Conservation (phyloP, 1,140 invertebrate species). For the Caerostris extrusa region DNA sequence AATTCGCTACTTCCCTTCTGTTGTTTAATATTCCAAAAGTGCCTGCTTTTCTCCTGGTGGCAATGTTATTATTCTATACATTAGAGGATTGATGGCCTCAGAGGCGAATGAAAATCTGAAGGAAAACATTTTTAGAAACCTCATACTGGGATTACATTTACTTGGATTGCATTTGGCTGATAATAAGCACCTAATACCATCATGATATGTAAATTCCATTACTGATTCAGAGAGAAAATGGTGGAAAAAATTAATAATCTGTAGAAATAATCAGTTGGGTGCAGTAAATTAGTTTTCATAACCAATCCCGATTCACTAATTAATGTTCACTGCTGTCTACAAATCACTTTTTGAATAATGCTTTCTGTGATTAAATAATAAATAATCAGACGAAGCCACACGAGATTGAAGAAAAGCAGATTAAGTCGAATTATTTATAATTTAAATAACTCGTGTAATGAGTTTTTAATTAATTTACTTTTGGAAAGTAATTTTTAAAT, state of each 20-base stretch:
- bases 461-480: too few species aligned
- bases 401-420: too few species aligned
- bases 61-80: background rate
- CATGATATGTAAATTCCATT: background rate
- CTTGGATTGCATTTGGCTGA: background rate
- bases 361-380: too few species aligned
- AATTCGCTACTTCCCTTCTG: background rate
- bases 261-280: background rate
- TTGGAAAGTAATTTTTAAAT: too few species aligned
- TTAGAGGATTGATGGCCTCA: background rate
- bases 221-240: background rate
- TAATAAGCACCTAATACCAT: background rate
- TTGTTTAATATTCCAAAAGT: conserved; percentile 48
- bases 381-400: too few species aligned
- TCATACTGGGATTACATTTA: background rate
- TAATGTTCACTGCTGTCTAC: background rate
- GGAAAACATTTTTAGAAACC: background rate
- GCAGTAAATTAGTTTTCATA: background rate
- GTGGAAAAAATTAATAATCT: background rate
- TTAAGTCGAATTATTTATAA: too few species aligned
- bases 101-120: background rate
- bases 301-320: background rate
- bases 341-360: background rate
- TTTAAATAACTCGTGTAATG: too few species aligned
- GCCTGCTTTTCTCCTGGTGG: background rate